Conservation (phyloP, 1,140 invertebrate species). For the Matsumurasca onukii region DNA sequence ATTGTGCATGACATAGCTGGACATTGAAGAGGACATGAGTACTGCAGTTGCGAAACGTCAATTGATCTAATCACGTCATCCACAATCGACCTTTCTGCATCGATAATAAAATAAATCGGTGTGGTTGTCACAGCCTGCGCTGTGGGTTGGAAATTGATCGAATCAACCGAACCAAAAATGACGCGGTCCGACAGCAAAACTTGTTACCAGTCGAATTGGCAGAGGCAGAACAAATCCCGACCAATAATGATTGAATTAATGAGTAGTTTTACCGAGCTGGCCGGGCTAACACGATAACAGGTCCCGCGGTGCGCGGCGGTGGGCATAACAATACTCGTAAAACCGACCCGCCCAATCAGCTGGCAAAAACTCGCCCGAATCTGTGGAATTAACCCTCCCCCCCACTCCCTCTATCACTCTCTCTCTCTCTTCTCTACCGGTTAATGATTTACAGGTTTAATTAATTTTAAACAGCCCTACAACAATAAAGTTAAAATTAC, state of each 20-base stretch:
- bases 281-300: conserved; percentile 6
- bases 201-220: conserved; percentile 17
- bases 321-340: conserved; percentile 26
- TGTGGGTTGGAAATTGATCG: not conserved
- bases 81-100: not conserved
- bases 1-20: too few relatives aligned
- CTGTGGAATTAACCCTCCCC: conserved; percentile 8
- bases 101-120: not conserved
- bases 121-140: not conserved
- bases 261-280: conserved; percentile 11
- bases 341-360: conserved; percentile 9
- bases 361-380: conserved; percentile 18
- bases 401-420: not conserved
- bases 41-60: not conserved
- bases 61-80: not conserved
- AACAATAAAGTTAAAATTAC: conserved; percentile 25
- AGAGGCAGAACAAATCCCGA: conserved; percentile 14
- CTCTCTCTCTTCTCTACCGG: not conserved
- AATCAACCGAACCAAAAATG: conserved; percentile 7
- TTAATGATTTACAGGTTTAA: conserved; percentile 25
- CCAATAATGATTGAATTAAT: conserved; percentile 25
- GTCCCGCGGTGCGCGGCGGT: not conserved
- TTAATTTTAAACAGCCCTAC: conserved; percentile 26
- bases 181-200: conserved; percentile 10
- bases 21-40: not conserved